Conservation (phyloP, 2,113 vertebrate species). For the Vireo altiloquus region DNA sequence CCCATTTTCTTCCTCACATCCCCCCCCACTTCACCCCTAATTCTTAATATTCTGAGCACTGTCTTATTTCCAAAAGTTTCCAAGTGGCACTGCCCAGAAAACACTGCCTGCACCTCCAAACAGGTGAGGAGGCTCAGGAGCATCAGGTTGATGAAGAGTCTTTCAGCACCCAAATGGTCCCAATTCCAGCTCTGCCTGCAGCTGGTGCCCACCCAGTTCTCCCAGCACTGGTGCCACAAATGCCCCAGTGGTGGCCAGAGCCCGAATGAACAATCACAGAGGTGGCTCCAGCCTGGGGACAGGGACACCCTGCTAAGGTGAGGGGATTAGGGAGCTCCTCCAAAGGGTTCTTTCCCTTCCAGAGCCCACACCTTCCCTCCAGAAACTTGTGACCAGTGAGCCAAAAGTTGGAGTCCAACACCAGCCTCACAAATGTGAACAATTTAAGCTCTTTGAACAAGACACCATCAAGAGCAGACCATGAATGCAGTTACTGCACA, state of each 20-base stretch:
- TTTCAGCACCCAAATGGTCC: neutral
- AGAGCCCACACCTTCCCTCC: neutral
- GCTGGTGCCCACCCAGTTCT: neutral
- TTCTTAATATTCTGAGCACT: neutral
- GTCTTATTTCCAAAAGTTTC: neutral
- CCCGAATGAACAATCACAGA: rapidly evolving
- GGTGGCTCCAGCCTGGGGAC: neutral
- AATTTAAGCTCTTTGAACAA: neutral
- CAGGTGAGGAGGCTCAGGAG: too few species aligned
- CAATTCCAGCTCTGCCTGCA: neutral
- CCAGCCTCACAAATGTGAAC: rapidly evolving
- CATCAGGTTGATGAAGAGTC: neutral
- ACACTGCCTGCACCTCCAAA: neutral
- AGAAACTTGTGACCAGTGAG: neutral
- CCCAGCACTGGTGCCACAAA: neutral
- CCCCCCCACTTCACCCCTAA: neutral
- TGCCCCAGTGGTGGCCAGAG: neutral
- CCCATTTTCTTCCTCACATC: neutral
- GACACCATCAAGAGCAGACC: neutral
- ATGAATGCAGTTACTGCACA: rapidly evolving
- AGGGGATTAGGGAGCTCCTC: neutral
- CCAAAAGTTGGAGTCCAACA: neutral
- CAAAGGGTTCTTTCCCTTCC: neutral
- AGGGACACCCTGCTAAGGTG: neutral
- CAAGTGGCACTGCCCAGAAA: neutral